Base-by-base conservation (phyloP, 2,888 invertebrate species). In the Amphipyra tragopoginis region DNA sequence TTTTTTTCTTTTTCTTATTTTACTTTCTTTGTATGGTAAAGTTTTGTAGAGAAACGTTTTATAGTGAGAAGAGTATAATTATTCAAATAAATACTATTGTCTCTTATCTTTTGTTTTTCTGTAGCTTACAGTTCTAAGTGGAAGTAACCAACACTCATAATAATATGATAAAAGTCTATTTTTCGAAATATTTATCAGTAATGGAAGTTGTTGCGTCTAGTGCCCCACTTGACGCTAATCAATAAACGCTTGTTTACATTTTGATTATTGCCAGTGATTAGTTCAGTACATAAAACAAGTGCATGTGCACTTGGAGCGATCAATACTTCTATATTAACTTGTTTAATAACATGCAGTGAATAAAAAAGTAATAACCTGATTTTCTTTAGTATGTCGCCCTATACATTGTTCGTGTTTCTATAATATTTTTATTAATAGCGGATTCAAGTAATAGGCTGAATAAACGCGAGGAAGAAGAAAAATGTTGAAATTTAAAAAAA, bases 191-290 rank as follows among this genome's bases (percentile, higher is more conserved):
- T 42, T 15, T 42, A 42, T 42, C 14, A 42, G 42, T 34, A 48
- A 36, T 36, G 10, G 10, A 5, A 10, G 34, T 48, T 36, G 34
- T 34, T 47, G 47, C 14, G 47, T 47, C 47, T 72, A 65, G 40
- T 14, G 39, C 15, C 72, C 33, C 40, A 45, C 67, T 15, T 33
- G 49, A 15, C 34, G 66, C 13, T 42, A 45, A 50, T 72, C 57
- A 65, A 66, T 54, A 57, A 52, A 34, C 1, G 8, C 7, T 43
- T 73, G 73, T 69, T 69, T 69, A 69, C 53, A 73, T 43, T 66
- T 26, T 21, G 58, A 66, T 72, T 56, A 65, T 38, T 48, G 13
- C 14, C 11, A 63, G 43, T 48, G 55, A 67, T 67, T 66, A 69
- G 43, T 33, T n/a, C 38, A 52, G 58, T 66, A 54, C 45, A 51